A percentile compares a stretch with the other conserved stretches of the same genome.
Evolutionary conservation across 2,797 vertebrate species (phyloP).

Genomic region (Xenops minutus): DNA sequence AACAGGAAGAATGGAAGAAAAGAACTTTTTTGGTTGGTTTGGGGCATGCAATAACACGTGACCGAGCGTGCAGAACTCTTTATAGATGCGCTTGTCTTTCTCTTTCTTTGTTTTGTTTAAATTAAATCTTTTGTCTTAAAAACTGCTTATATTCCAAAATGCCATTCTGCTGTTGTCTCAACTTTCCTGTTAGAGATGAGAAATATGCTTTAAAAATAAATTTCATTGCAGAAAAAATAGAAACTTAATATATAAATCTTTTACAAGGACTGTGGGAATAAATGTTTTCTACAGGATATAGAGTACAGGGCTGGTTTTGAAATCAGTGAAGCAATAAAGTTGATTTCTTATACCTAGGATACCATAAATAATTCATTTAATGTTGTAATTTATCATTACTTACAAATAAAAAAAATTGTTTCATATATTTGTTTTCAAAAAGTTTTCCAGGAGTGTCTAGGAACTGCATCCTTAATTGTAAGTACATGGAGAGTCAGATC

Average conservation of each 20-base stretch:
- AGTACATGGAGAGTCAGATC: neutral
- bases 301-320: neutral
- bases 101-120: neutral
- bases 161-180: neutral
- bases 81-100: neutral
- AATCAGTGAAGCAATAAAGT: neutral
- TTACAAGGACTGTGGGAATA: neutral
- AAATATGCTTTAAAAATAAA: conserved; percentile 16
- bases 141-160: neutral
- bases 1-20: neutral
- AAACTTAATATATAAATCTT: neutral
- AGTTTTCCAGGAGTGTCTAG: neutral
- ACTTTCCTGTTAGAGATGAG: neutral
- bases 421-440: neutral
- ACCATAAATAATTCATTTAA: conserved; percentile 9
- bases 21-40: neutral
- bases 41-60: neutral
- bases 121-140: neutral
- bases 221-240: conserved; percentile 16
- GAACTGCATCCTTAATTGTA: neutral
- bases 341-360: neutral
- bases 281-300: neutral
- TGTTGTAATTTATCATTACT: neutral
- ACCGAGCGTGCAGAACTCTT: neutral
- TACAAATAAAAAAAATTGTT: neutral